A percentile compares a stretch with the other conserved stretches of the same genome.
Conservation (phyloP, 37 sponge, comb jelly and placozoan species). For the Ephydatia muelleri region DNA sequence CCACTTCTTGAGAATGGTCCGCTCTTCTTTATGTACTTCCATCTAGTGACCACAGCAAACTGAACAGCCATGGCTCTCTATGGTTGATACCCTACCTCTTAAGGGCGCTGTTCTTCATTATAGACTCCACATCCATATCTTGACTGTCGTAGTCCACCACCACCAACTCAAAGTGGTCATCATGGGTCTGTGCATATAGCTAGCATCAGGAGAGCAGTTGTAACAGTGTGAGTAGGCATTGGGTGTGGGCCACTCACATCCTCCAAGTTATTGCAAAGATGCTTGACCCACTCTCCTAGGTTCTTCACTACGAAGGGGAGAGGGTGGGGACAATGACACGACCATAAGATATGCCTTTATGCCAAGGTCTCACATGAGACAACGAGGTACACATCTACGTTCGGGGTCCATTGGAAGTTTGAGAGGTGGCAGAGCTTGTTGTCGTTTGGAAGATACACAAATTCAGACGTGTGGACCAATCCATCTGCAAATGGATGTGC, state of each 20-base stretch:
- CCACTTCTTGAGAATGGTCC: conserved; percentile 54
- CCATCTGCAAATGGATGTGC: too few relatives aligned
- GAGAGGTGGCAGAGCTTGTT: conserved; percentile 29
- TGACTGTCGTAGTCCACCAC: conserved; percentile 68
- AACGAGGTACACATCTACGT: conserved; percentile 50
- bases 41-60: conserved; percentile 12
- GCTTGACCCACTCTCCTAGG: conserved; percentile 58
- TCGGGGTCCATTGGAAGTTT: conserved; percentile 60
- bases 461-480: conserved; percentile 51
- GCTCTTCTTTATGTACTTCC: conserved; percentile 29
- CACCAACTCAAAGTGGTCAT: conserved; percentile 58
- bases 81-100: conserved; percentile 13
- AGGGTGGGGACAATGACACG: neutral
- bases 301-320: conserved; percentile 59
- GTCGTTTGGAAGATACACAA: conserved; percentile 26
- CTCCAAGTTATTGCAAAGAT: conserved; percentile 75
- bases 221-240: neutral
- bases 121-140: conserved; percentile 42
- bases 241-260: conserved; percentile 43
- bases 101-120: conserved; percentile 22
- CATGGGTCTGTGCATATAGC: conserved; percentile 46
- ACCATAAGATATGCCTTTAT: too few relatives aligned
- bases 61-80: too few relatives aligned
- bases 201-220: neutral
- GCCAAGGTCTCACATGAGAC: conserved; percentile 35